phyloP scores from a whole-genome alignment of 2,797 vertebrate species.

The Trichosurus vulpecula region DNA sequence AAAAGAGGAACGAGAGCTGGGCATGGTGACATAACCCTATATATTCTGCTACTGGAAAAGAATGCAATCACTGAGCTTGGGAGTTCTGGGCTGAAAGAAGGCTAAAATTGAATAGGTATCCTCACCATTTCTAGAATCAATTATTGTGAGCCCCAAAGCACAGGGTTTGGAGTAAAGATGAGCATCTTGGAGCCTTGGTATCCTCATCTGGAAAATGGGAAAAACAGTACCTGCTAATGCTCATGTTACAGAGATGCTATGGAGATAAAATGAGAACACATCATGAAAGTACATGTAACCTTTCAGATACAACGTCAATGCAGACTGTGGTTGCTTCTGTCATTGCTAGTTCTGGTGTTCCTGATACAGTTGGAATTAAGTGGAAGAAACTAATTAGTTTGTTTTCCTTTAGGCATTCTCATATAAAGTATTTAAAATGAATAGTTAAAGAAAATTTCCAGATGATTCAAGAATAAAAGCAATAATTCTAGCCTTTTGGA shows the following conservation, averaged over 20 bases:
- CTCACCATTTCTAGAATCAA: background rate
- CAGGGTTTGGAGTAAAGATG: background rate
- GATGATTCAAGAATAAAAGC: background rate
- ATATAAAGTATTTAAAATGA: background rate
- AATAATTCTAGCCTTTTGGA: background rate
- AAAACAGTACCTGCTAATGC: background rate
- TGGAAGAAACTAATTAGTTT: background rate
- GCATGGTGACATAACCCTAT: background rate
- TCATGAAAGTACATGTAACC: background rate
- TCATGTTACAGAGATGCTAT: background rate
- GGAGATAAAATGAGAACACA: background rate
- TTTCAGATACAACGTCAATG: background rate
- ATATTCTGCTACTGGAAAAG: background rate
- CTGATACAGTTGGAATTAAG: background rate
- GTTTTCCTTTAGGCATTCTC: background rate
- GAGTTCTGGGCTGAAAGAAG: background rate
- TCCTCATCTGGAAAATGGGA: background rate
- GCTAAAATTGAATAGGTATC: background rate
- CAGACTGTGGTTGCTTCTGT: background rate
- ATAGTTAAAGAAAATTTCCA: background rate
- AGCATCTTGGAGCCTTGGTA: background rate
- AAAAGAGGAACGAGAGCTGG: background rate
- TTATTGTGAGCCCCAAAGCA: background rate
- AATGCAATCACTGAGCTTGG: background rate
- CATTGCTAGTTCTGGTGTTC: background rate